phyloP scores from a whole-genome alignment of 1,140 invertebrate genomes.

The Pentalonia nigronervosa region DNA sequence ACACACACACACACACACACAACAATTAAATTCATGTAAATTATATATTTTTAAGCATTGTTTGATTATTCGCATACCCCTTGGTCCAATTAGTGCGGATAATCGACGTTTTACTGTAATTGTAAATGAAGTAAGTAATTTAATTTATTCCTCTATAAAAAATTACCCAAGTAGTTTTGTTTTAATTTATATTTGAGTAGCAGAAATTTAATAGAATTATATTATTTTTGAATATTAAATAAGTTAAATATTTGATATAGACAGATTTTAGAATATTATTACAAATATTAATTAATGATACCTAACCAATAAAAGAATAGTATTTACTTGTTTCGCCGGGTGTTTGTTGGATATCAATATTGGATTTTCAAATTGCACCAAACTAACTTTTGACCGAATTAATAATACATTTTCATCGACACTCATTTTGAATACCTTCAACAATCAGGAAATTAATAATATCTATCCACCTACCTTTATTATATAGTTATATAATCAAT shows the following conservation, averaged over 20 bases:
- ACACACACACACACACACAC: no score
- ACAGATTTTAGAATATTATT: background rate
- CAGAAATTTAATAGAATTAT: no score
- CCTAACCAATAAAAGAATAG: background rate
- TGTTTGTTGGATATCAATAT: background rate
- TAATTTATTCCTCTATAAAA: no score
- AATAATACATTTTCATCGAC: background rate
- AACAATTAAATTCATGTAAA: no score
- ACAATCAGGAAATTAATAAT: background rate
- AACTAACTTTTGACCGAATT: background rate
- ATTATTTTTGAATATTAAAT: background rate
- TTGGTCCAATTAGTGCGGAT: no score
- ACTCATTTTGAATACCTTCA: background rate
- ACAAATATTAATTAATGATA: background rate
- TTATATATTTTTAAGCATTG: no score
- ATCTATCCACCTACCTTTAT: background rate
- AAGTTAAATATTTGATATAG: background rate
- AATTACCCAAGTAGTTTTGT: no score
- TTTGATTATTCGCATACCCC: no score
- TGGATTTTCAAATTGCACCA: background rate
- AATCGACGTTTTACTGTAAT: no score
- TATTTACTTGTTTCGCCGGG: background rate
- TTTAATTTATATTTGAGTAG: no score
- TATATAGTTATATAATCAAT: no score
- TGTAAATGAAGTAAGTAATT: no score